Conservation (phyloP, 1,140 invertebrate genomes). For the Plectus sambesii region DNA sequence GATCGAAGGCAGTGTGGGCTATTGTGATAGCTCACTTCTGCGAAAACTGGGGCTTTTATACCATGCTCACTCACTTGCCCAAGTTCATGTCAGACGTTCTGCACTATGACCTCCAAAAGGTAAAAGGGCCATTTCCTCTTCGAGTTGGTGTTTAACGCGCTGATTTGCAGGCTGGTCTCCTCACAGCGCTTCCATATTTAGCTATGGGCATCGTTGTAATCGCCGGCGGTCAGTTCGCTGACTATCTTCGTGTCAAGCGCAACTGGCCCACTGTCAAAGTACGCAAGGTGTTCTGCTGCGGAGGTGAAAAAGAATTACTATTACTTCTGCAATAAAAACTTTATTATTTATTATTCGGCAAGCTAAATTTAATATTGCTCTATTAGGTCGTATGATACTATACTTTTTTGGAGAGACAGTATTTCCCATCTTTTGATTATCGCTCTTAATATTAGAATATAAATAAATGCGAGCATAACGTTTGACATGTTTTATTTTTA, state of each 20-base stretch:
- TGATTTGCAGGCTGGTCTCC: constrained; percentile 61
- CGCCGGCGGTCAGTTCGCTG: constrained; percentile 19
- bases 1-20: constrained; percentile 72
- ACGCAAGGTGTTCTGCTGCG: constrained; percentile 18
- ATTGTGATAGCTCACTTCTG: constrained; percentile 74
- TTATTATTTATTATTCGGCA: too few species aligned
- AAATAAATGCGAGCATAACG: too few species aligned
- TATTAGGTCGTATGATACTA: too few species aligned
- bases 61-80: constrained; percentile 77
- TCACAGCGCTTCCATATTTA: constrained; percentile 70
- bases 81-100: constrained; percentile 79
- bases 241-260: constrained; percentile 21
- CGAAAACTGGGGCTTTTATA: constrained; percentile 86
- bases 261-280: constrained; percentile 21
- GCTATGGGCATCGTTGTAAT: constrained; percentile 46
- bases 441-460: too few species aligned
- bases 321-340: too few species aligned
- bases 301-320: constrained; percentile 16
- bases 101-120: constrained; percentile 70
- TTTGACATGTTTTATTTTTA: too few species aligned
- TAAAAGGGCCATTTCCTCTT: constrained; percentile 46
- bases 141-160: constrained; percentile 49
- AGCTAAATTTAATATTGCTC: too few species aligned
- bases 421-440: too few species aligned
- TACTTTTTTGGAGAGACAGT: too few species aligned